Evolutionary conservation across 2,797 vertebrate species (phyloP).

Genomic region (Enteromius trimaculatus): DNA sequence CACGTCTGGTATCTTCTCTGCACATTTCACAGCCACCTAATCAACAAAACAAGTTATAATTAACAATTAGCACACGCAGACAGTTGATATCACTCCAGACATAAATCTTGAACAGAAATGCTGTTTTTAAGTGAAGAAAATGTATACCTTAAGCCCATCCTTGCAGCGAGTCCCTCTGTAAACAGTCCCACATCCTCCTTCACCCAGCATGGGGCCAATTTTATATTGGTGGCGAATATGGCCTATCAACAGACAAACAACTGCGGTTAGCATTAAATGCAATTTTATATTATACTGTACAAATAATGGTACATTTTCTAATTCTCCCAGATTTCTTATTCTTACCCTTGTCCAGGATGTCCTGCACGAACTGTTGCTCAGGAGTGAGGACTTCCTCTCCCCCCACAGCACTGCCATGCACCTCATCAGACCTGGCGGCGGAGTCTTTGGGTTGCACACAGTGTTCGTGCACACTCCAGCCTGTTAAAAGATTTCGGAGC

Average conservation of each 20-base stretch:
- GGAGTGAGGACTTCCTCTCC: too few species aligned
- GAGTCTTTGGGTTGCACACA: too few species aligned
- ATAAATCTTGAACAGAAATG: neutral
- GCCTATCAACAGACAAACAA: neutral
- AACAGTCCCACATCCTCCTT: too few species aligned
- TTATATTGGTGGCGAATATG: neutral
- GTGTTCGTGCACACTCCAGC: too few species aligned
- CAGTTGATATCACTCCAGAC: neutral
- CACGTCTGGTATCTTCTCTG: neutral
- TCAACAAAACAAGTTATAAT: neutral
- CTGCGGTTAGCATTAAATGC: neutral
- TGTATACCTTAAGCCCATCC: neutral
- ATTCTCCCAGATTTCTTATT: neutral
- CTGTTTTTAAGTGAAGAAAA: too few species aligned
- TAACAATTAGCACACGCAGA: neutral
- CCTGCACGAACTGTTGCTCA: neutral
- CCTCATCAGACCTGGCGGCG: too few species aligned
- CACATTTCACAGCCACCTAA: neutral
- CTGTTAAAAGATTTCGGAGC: too few species aligned
- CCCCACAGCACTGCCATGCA: neutral
- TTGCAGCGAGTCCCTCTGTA: neutral
- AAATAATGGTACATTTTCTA: neutral
- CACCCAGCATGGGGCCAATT: neutral
- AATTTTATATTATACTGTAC: neutral
- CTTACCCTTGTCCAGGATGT: slow-evolving; percentile 1